phyloP scores from a whole-genome alignment of 2,888 invertebrate genomes.

The Macrosoma leucophasiata region DNA sequence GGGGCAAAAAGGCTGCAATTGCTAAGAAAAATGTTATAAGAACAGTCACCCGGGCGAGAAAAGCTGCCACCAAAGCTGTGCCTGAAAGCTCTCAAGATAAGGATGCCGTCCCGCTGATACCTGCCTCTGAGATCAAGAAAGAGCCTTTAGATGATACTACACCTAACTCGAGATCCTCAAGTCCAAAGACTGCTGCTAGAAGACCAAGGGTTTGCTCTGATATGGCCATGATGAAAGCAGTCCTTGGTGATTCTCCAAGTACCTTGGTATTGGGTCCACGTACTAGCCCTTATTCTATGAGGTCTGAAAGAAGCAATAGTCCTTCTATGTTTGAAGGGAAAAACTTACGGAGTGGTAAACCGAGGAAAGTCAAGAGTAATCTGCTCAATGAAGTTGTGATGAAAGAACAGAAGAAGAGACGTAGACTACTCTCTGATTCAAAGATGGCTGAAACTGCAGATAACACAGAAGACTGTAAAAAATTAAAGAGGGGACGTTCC shows the following conservation, averaged over 20 bases:
- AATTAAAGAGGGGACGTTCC: conserved; percentile 63
- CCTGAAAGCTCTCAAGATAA: conserved; percentile 53
- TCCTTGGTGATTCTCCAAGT: conserved; percentile 55
- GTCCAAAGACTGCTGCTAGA: conserved; percentile 62
- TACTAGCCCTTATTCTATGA: conserved; percentile 77
- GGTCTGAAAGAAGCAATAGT: conserved; percentile 75
- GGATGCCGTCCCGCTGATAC: conserved; percentile 54
- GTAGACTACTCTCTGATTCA: conserved; percentile 74
- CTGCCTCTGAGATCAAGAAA: conserved; percentile 63
- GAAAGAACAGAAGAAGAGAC: conserved; percentile 72
- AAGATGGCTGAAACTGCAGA: conserved; percentile 54
- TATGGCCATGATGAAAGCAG: conserved; percentile 65
- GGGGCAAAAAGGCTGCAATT: conserved; percentile 54
- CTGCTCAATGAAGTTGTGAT: conserved; percentile 75
- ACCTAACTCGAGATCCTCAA: conserved; percentile 63
- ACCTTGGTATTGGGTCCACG: conserved; percentile 57
- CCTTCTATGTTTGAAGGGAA: conserved; percentile 69
- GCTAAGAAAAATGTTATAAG: conserved; percentile 58
- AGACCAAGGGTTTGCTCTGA: conserved; percentile 64
- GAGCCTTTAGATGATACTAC: conserved; percentile 59
- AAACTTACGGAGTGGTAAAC: conserved; percentile 79
- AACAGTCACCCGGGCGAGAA: conserved; percentile 48
- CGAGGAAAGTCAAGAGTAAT: conserved; percentile 76
- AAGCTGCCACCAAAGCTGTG: conserved; percentile 48
- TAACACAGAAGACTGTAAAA: conserved; percentile 56